phyloP scores from a whole-genome alignment of 2,113 vertebrate species.

The Macaca mulatta region DNA sequence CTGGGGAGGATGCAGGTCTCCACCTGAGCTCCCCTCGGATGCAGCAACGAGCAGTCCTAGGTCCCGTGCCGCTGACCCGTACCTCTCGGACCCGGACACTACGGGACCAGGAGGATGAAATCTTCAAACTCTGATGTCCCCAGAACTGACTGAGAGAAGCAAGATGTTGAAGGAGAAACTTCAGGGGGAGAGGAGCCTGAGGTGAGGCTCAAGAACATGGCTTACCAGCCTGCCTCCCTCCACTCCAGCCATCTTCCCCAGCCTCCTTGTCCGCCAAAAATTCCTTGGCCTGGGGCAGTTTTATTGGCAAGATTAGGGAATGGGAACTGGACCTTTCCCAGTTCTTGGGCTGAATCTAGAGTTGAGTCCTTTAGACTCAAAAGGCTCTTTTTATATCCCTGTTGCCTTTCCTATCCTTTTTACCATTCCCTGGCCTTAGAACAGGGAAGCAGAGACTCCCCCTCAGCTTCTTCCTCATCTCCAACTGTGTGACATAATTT shows the following conservation, averaged over 20 bases:
- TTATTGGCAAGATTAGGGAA: background rate
- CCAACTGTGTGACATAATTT: constrained; percentile 61
- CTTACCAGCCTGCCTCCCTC: constrained; percentile 24
- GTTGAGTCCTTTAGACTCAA: background rate
- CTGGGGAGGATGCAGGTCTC: constrained; percentile 74
- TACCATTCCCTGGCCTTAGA: constrained; percentile 17
- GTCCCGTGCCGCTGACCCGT: constrained; percentile 86
- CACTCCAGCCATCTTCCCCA: background rate
- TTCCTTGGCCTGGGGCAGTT: background rate
- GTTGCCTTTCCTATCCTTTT: background rate
- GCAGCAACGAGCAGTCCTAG: constrained; percentile 82
- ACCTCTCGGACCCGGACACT: constrained; percentile 86
- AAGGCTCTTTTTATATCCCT: background rate
- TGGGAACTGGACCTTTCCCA: background rate
- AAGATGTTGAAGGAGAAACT: background rate
- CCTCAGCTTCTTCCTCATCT: background rate
- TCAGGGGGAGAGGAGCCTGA: constrained; percentile 48
- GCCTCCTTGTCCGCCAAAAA: background rate
- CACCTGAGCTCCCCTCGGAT: constrained; percentile 63
- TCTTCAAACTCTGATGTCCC: constrained; percentile 90
- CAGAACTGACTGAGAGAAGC: constrained; percentile 36
- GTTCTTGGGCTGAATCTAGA: constrained; percentile 31
- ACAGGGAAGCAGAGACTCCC: constrained; percentile 9
- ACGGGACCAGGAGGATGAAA: constrained; percentile 91
- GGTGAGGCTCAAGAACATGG: constrained; percentile 46